A percentile compares a stretch with the other conserved stretches of the same genome.
Evolutionary conservation across 2,888 invertebrate genomes (phyloP).

Genomic region (Lochmaea capreae): DNA sequence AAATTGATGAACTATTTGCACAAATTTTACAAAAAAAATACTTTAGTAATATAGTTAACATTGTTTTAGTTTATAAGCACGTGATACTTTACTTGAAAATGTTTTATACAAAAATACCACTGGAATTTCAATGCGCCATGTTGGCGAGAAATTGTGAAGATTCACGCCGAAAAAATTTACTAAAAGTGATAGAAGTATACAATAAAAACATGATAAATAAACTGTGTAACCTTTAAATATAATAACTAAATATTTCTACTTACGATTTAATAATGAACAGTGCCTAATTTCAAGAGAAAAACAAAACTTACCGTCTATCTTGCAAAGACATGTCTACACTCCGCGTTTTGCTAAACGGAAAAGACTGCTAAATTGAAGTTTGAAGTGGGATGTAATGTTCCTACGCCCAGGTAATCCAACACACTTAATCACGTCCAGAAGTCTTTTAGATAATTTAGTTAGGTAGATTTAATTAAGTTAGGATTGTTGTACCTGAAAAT

Average conservation of each 20-base stretch:
- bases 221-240: slow-evolving; percentile 25
- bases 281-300: slow-evolving; percentile 51
- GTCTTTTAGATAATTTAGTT: slow-evolving; percentile 4
- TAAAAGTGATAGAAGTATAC: slow-evolving; percentile 51
- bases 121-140: slow-evolving; percentile 67
- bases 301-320: slow-evolving; percentile 82
- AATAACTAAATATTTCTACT: slow-evolving; percentile 38
- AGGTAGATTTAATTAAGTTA: slow-evolving; percentile 14
- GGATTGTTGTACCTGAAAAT: slow-evolving; percentile 25
- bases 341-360: slow-evolving; percentile 80
- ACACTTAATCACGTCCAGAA: slow-evolving; percentile 4
- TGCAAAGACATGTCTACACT: slow-evolving; percentile 85
- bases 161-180: slow-evolving; percentile 57
- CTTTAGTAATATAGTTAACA: not conserved
- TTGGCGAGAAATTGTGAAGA: slow-evolving; percentile 68
- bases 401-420: slow-evolving; percentile 61
- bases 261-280: slow-evolving; percentile 43
- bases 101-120: slow-evolving; percentile 20
- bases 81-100: not conserved
- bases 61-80: not conserved
- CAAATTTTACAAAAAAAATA: not conserved
- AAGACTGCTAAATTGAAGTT: slow-evolving; percentile 63
- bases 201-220: slow-evolving; percentile 30
- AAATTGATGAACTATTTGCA: not conserved
- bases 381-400: slow-evolving; percentile 62